Evolutionary conservation across 2,797 vertebrate species (phyloP).

Genomic region (Falco berigora): DNA sequence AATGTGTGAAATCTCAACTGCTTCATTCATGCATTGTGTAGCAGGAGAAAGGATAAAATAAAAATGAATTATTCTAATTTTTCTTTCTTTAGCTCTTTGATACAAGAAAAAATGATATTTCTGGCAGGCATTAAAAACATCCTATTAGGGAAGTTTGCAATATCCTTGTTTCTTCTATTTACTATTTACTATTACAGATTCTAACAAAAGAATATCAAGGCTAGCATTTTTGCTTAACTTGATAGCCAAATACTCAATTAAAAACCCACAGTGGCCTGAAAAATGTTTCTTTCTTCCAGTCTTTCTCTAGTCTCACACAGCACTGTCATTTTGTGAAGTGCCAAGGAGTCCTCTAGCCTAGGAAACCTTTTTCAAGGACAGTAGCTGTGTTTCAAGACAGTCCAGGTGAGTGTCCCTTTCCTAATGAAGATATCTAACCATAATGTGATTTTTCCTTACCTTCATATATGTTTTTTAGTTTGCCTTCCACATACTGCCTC

Average conservation of each 20-base stretch:
- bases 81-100: background rate
- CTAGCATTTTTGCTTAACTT: background rate
- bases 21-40: background rate
- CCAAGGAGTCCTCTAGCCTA: background rate
- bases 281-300: background rate
- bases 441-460: background rate
- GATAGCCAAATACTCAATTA: background rate
- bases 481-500: background rate
- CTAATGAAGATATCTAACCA: background rate
- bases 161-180: background rate
- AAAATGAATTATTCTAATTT: background rate
- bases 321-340: background rate
- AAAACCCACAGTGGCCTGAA: background rate
- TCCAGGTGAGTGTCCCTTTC: background rate
- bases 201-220: background rate
- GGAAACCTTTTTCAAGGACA: background rate
- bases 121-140: background rate
- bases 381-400: background rate
- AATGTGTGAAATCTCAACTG: background rate
- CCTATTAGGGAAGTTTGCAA: background rate
- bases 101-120: background rate
- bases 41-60: background rate
- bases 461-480: background rate
- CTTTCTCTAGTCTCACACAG: background rate
- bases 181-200: background rate